A percentile compares a stretch with the other conserved stretches of the same genome.
Evolutionary conservation across 1,140 invertebrate species (phyloP).

Genomic region (Tetramorium alpestre): DNA sequence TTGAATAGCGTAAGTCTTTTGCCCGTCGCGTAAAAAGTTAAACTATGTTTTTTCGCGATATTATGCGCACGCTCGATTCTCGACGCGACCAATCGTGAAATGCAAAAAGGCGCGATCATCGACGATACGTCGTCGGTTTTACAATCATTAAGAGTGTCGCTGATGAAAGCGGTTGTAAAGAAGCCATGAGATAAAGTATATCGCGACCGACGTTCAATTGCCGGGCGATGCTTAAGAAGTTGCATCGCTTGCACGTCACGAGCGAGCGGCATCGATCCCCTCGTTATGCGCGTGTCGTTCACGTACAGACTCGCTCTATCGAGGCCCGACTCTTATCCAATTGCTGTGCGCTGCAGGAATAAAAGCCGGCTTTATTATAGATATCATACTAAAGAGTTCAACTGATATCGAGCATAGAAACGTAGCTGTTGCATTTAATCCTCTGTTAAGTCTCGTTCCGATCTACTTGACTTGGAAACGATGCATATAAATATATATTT

Average conservation of each 20-base stretch:
- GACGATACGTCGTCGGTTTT: not conserved
- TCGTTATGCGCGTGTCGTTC: conserved; percentile 25
- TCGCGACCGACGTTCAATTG: not conserved
- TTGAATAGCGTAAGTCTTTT: not conserved
- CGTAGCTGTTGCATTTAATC: conserved; percentile 25
- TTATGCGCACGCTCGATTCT: not conserved
- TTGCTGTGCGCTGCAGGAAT: conserved; percentile 25
- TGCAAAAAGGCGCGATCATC: not conserved
- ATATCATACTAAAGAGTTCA: conserved; percentile 30
- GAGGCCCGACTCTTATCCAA: conserved; percentile 24
- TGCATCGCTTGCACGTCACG: conserved; percentile 32
- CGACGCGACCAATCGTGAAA: not conserved
- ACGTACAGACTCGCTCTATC: conserved; percentile 12
- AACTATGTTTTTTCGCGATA: not conserved
- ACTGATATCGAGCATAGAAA: not conserved
- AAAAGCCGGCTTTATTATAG: conserved; percentile 40
- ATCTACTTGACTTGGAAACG: conserved; percentile 18
- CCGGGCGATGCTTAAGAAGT: conserved; percentile 28
- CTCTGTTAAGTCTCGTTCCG: conserved; percentile 3
- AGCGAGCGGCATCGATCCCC: not conserved
- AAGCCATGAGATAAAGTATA: conserved; percentile 24
- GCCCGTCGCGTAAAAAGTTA: not conserved
- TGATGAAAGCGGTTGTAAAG: conserved; percentile 10
- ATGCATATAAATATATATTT: not conserved
- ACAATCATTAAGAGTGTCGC: conserved; percentile 8